These are phyloP conservation scores for Seriola quinqueradiata DNA, from an alignment of 2,113 vertebrate genomes.

Conservation along the genomic window DNA sequence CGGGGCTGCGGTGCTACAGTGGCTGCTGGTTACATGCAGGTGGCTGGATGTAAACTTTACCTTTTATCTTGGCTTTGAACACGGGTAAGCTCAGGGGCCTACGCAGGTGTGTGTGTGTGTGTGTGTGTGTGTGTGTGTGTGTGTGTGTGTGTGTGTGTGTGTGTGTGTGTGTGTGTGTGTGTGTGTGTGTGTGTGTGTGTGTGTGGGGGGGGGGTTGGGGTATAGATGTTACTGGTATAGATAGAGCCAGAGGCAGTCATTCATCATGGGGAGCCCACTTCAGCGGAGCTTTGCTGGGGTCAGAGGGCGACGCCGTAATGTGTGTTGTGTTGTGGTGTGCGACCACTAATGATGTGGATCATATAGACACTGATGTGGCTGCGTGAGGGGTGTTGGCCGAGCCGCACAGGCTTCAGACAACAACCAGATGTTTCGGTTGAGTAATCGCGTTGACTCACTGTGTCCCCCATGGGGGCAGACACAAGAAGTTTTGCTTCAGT, in stretches of 20 bases:
- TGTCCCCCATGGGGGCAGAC: conserved; percentile 46
- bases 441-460: conserved; percentile 70
- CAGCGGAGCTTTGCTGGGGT: conserved; percentile 51
- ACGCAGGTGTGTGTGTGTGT: conserved; percentile 63
- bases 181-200: conserved; percentile 21
- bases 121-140: conserved; percentile 21
- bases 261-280: conserved; percentile 47
- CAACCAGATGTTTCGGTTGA: conserved; percentile 71
- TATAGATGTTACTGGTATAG: conserved; percentile 23
- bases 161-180: conserved; percentile 55
- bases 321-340: conserved; percentile 37
- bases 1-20: conserved; percentile 13
- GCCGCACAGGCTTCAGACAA: conserved; percentile 59
- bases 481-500: conserved; percentile 41
- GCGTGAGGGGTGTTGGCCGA: neutral
- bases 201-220: neutral
- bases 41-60: conserved; percentile 65
- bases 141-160: conserved; percentile 22
- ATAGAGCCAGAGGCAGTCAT: conserved; percentile 60
- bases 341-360: conserved; percentile 67
- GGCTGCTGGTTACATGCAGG: conserved; percentile 73
- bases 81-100: conserved; percentile 63
- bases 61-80: conserved; percentile 82
- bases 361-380: conserved; percentile 62
- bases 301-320: conserved; percentile 54